A percentile compares a stretch with the other conserved stretches of the same genome.
phyloP scores from a whole-genome alignment of 2,888 invertebrate genomes.

The Polydrusus cervinus region DNA sequence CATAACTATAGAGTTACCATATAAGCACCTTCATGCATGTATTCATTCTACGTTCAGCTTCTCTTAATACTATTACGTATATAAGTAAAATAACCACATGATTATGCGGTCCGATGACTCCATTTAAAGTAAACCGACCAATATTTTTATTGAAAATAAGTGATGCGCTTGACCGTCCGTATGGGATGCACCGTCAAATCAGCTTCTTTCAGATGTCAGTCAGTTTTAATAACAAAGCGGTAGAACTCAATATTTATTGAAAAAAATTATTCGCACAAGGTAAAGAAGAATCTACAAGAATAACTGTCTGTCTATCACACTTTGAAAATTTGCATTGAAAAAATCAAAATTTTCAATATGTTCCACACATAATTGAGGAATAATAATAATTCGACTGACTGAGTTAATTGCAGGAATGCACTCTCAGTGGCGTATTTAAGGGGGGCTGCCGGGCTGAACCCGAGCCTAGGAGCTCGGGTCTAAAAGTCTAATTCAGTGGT shows the following conservation, averaged over 20 bases:
- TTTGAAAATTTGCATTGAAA: no score
- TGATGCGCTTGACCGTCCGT: conserved; percentile 19
- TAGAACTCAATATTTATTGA: background rate
- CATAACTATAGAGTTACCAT: no score
- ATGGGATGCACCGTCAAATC: conserved; percentile 22
- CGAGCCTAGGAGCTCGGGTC: no score
- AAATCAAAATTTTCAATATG: no score
- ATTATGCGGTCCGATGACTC: conserved; percentile 24
- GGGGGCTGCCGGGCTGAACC: no score
- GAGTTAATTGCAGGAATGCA: no score
- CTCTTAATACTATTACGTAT: conserved; percentile 5
- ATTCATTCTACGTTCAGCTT: conserved; percentile 9
- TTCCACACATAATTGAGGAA: no score
- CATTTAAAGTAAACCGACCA: conserved; percentile 27
- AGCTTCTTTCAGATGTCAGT: conserved; percentile 37
- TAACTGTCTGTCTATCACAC: background rate
- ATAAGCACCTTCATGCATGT: conserved; percentile 2
- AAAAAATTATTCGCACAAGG: no score
- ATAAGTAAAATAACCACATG: conserved; percentile 24
- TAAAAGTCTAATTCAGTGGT: no score
- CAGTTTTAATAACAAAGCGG: conserved; percentile 7
- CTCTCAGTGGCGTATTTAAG: no score
- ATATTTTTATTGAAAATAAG: conserved; percentile 39
- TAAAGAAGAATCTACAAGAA: no score
- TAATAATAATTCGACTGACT: no score